Base-by-base conservation (phyloP, 2,888 invertebrate genomes). In the Eucriotettix oculatus region DNA sequence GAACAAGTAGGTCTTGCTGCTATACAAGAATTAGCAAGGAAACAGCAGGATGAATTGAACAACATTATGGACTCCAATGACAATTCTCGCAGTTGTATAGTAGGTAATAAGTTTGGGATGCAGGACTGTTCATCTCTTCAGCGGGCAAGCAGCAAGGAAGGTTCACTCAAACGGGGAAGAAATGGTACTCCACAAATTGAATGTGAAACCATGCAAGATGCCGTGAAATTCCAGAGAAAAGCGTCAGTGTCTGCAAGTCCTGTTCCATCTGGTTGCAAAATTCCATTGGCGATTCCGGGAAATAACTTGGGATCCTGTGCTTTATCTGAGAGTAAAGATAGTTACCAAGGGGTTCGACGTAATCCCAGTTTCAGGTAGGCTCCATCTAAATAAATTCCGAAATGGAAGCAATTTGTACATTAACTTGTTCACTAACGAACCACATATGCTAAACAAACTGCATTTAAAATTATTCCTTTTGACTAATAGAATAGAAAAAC, bases 1-100 rank as follows among this genome's bases (percentile, higher is more conserved):
- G 60, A 60, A 52, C 63, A 62, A 52, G 87, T 87, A 65, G 87
- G 87, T 42, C 74, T 87, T 69, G 87, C 87, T 57, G 87, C 87
- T 66, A 85, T 88, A 67, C 84, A 87, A 68, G 86, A 87, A 69
- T 79, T 87, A 65, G 86, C 85, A 58, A 76, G 82, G 55, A 68
- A 68, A 58, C 81, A 81, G 67, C 78, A 78, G 67, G 81, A 83
- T 66, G 75, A 76, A 60, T 66, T 70, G 65, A 68, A 69, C 66
- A 66, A 70, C 66, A 64, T 70, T 68, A 65, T 70, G 69, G 66
- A 65, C 14, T 64, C 65, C 11, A 60, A 68, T 65, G 57, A 66
- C 16, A 63, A 60, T 48, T 58, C 58, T 43, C 52, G 58, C 42
- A 58, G 58, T 58, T 29, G 29, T 29, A 56, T 58, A 63, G 67